These are phyloP conservation scores for Selene dorsalis DNA, from an alignment of 2,797 vertebrate species.

Conservation along the genomic window DNA sequence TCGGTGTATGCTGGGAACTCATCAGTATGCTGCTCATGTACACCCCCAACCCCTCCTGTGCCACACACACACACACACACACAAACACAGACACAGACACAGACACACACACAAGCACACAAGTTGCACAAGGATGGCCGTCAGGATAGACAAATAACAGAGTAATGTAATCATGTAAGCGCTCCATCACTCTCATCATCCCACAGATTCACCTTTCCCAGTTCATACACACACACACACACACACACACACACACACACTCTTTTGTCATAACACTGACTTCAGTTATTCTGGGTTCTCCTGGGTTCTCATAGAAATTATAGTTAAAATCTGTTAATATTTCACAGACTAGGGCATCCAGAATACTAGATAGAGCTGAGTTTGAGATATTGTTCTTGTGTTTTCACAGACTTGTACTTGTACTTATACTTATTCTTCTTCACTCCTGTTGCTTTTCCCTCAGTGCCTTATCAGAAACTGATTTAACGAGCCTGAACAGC, in stretches of 20 bases:
- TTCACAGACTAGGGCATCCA: neutral
- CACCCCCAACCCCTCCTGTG: neutral
- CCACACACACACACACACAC: constrained; percentile 31
- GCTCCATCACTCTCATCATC: constrained; percentile 50
- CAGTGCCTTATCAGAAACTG: constrained; percentile 14
- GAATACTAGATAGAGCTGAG: neutral
- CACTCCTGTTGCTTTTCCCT: constrained; percentile 6
- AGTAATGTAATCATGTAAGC: constrained; percentile 57
- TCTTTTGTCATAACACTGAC: neutral
- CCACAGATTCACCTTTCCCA: constrained; percentile 18
- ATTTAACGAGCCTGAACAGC: constrained; percentile 2
- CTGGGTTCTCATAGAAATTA: neutral
- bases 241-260: neutral
- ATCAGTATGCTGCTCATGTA: constrained; percentile 56
- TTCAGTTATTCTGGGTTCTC: neutral
- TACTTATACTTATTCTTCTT: too few relatives aligned
- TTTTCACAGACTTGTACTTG: neutral
- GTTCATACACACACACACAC: neutral
- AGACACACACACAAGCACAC: neutral
- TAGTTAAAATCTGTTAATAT: neutral
- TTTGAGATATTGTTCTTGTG: neutral
- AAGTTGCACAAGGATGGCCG: constrained; percentile 19
- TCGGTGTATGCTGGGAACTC: constrained; percentile 60
- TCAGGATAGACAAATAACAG: constrained; percentile 53
- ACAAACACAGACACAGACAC: too few relatives aligned